Evolutionary conservation across 2,113 vertebrate species (phyloP).

Genomic region (Kryptolebias marmoratus): DNA sequence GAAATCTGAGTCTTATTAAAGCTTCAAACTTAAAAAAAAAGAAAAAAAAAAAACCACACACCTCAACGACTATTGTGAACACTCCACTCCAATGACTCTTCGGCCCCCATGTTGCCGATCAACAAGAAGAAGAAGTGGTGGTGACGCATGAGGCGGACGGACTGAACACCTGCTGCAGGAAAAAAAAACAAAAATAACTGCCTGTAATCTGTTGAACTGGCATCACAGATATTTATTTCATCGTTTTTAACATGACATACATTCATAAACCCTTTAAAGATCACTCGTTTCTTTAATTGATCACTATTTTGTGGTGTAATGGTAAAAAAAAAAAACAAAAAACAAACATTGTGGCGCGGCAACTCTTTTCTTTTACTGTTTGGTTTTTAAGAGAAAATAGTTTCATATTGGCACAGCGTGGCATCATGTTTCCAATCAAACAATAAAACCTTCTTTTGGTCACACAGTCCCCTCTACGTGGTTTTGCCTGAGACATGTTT

Average conservation of each 20-base stretch:
- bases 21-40: neutral
- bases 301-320: neutral
- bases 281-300: neutral
- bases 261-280: too few relatives aligned
- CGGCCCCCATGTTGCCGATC: slow-evolving; percentile 34
- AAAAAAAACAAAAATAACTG: neutral
- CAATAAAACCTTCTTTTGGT: slow-evolving; percentile 42
- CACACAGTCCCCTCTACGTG: too few relatives aligned
- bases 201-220: neutral
- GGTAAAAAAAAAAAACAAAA: neutral
- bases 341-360: neutral
- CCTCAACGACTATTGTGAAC: neutral
- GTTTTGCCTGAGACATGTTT: too few relatives aligned
- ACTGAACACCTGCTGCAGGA: neutral
- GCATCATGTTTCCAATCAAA: slow-evolving; percentile 8
- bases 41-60: neutral
- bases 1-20: slow-evolving; percentile 55
- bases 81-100: slow-evolving; percentile 4
- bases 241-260: too few relatives aligned
- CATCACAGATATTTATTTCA: neutral
- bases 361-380: neutral
- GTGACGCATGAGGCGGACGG: neutral
- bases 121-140: slow-evolving; percentile 11
- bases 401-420: neutral
- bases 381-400: neutral